phyloP scores from a whole-genome alignment of 2,797 vertebrate species.

The Pelochelys cantorii region DNA sequence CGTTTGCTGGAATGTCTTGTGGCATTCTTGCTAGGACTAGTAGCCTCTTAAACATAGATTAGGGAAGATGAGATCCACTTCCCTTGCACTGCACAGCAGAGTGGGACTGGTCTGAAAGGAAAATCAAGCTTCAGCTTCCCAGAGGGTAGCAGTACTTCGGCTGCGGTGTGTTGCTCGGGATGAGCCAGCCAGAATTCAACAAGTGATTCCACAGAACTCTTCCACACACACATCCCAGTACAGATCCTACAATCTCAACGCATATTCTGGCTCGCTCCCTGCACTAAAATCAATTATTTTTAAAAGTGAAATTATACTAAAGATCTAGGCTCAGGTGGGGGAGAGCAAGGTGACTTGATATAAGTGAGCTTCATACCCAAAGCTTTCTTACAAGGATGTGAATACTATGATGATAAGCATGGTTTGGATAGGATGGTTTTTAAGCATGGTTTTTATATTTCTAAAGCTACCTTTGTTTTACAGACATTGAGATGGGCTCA shows the following conservation, averaged over 20 bases:
- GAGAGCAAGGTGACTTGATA: not conserved
- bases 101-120: too few relatives aligned
- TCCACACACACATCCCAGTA: not conserved
- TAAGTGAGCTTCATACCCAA: not conserved
- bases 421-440: not conserved
- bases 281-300: not conserved
- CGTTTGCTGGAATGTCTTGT: too few relatives aligned
- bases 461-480: not conserved
- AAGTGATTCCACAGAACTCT: not conserved
- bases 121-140: too few relatives aligned
- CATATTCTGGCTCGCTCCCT: not conserved
- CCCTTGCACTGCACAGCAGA: too few relatives aligned
- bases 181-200: not conserved
- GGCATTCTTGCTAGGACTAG: too few relatives aligned
- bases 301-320: conserved; percentile 2
- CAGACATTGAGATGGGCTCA: conserved; percentile 29
- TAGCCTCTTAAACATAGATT: too few relatives aligned
- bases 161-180: not conserved
- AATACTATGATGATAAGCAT: not conserved
- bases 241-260: fast-evolving
- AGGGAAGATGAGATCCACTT: too few relatives aligned
- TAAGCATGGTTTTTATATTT: not conserved
- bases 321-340: not conserved
- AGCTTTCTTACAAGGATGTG: conserved; percentile 1
- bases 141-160: not conserved